phyloP scores from a whole-genome alignment of 2,888 invertebrate species.

The Auanema freiburgensis region DNA sequence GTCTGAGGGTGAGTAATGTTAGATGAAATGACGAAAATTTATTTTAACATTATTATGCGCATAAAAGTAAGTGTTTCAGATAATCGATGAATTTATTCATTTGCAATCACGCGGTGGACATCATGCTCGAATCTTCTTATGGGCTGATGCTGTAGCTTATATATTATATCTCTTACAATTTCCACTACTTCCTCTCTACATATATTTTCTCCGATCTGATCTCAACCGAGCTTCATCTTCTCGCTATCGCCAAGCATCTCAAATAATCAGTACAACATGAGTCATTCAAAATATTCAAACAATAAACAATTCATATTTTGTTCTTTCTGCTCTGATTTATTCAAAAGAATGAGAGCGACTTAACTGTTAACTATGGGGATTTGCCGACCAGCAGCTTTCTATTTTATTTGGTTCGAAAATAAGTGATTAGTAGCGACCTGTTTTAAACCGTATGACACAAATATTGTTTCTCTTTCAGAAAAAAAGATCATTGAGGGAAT shows the following conservation, averaged over 20 bases:
- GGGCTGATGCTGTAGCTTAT: conserved; percentile 42
- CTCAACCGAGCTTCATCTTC: conserved; percentile 30
- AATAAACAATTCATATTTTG: no score
- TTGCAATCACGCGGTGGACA: conserved; percentile 19
- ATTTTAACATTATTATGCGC: background rate
- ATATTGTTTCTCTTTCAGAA: no score
- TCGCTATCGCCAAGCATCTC: conserved; percentile 2
- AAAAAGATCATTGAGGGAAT: no score
- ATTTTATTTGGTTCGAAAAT: no score
- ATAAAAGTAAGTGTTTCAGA: conserved; percentile 22
- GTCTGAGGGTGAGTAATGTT: conserved; percentile 29
- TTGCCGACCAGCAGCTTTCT: no score
- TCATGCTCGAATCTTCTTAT: background rate
- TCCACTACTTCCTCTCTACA: conserved; percentile 40
- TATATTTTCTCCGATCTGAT: conserved; percentile 39
- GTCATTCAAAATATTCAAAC: conserved; percentile 3
- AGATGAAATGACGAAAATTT: background rate
- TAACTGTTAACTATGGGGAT: no score
- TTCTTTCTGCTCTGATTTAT: no score
- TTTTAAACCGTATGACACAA: no score
- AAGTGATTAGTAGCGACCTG: no score
- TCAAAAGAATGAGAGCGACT: no score
- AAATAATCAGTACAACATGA: background rate
- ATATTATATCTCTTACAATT: conserved; percentile 45
- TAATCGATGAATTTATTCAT: conserved; percentile 38